Base-by-base conservation (phyloP, 2,797 vertebrate species). In the Etheostoma perlongum region DNA sequence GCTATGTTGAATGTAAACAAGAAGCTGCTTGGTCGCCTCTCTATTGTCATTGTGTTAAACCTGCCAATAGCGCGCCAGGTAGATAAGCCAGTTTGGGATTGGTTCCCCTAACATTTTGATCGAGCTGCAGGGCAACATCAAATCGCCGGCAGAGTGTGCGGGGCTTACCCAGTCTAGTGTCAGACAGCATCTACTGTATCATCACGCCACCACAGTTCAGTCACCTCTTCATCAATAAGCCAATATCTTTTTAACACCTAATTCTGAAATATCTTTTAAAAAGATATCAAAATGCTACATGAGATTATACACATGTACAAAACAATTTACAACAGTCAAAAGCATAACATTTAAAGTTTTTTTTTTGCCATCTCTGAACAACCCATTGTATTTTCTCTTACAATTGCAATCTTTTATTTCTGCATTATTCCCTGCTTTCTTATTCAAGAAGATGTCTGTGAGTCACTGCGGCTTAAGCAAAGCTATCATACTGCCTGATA, bases 391-490 rank as follows among this genome's bases (percentile, higher is more conserved):
- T 44, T 55, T 30, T 55, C 51, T 55, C 15, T 21, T n/a, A 33
- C 2, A 36, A 14, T 54, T 42, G 14, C 13, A 15, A 30, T 42
- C 14, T 58, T 25, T 7, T 23, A 6, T 23, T 44, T 65, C 23
- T 36, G 12, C 12, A 7, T 36, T 2, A 2, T 64, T 23, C 27
- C 40, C 25, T 67, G 12, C 10, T 49, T 19, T 46, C 4, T 6
- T 46, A 6, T 54, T 60, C 27, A 40, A 1, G 6, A 10, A 1
- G 33, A 54, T 18, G 12, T 59, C 44, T 52, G 44, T 76, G 66
- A 79, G 60, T 84, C 59, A 59, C 62, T n/a, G 59, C 42, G 58
- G 30, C 18, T 14, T 42, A 6, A 65, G 21, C 63, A 10, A n/a
- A 23, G 21, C 51, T 73, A 44, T 27, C 42, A 49, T 48, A 18